A percentile compares a stretch with the other conserved stretches of the same genome.
Conservation (phyloP, 2,888 invertebrate genomes). For the Trichopoda pennipes region DNA sequence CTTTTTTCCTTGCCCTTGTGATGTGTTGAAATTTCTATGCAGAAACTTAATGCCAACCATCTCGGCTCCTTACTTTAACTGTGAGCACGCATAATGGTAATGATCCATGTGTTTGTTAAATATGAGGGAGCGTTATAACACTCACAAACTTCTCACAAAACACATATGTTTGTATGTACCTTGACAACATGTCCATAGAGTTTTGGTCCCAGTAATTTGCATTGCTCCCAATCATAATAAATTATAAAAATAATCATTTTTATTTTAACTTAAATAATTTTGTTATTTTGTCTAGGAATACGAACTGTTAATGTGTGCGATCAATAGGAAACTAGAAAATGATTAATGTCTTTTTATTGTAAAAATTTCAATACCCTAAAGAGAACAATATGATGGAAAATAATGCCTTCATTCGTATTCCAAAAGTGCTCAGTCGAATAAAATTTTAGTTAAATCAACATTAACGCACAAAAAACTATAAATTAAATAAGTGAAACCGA, state of each 20-base stretch:
- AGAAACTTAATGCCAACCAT: slow-evolving; percentile 6
- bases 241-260: slow-evolving; percentile 12
- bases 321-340: slow-evolving; percentile 13
- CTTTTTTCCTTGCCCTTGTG: too few relatives aligned
- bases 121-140: slow-evolving; percentile 31
- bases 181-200: slow-evolving; percentile 24
- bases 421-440: too few relatives aligned
- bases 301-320: neutral
- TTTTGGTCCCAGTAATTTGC: slow-evolving; percentile 45
- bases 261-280: slow-evolving; percentile 15
- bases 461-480: too few relatives aligned
- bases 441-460: too few relatives aligned
- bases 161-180: neutral
- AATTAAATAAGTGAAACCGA: too few relatives aligned
- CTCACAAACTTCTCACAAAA: neutral
- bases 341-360: slow-evolving; percentile 25
- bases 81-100: slow-evolving; percentile 55
- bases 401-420: slow-evolving; percentile 1
- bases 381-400: neutral
- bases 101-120: slow-evolving; percentile 65
- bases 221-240: slow-evolving; percentile 39
- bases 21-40: slow-evolving; percentile 45
- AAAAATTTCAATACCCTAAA: slow-evolving; percentile 8
- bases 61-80: neutral
- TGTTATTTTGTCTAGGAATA: slow-evolving; percentile 5